Base-by-base conservation (phyloP, 2,888 invertebrate species). In the Rotaria sp. region DNA sequence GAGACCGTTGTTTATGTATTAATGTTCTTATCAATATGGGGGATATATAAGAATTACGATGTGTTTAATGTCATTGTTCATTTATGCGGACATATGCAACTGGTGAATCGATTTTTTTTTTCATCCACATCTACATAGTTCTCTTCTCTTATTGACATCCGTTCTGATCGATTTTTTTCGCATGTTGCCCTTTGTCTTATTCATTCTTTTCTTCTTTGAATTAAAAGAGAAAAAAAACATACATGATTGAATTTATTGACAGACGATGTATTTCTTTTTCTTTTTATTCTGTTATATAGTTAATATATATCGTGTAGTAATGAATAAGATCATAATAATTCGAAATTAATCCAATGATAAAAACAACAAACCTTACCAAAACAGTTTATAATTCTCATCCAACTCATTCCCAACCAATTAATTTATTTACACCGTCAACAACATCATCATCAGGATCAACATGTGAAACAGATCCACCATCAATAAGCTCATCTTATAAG, bases 381-480 rank as follows among this genome's bases (percentile, higher is more conserved):
- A 67, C 67, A 21, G 15, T 67, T 67, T 67, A 35, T 38, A 67
- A 67, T 35, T 21, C 35, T 7, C 15, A 67, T 67, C 35, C 67
- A 18, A 21, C 35, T 30, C 67, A 67, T 67, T 67, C 67, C 18
- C 67, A 67, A 21, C 67, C 67, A 21, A 67, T 67, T 10, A 35
- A 35, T 30, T 67, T 67, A 67, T 67, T 35, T 35, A 67, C 67
- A 67, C 67, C 67, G 21, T 67, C 67, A 30, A 67, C 30, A 30
- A 67, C 30, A 5, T 67, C 67, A 30, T 67, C 67, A 21, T 67
- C 67, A 18, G 67, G 67, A 35, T 67, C 67, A 5, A 18, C 8
- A 67, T 67, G 67, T 67, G 67, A 67, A 67, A 67, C 67, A 35
- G 67, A 67, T 18, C 67, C 67, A 35, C 38, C 67, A 35, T 67